These are phyloP conservation scores for Cathartes aura DNA, from an alignment of 2,113 vertebrate genomes.

Conservation along the genomic window DNA sequence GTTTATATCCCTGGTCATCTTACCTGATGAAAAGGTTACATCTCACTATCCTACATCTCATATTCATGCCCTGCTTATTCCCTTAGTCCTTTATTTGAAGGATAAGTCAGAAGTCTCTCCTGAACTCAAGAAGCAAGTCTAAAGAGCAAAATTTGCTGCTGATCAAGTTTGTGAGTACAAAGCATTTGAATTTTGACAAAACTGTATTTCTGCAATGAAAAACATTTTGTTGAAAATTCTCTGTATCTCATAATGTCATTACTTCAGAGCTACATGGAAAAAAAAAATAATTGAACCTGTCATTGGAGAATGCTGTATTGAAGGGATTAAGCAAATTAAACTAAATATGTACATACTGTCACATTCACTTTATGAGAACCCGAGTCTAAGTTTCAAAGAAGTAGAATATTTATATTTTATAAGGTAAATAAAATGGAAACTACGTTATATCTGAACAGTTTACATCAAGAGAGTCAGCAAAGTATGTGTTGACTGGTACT, in stretches of 20 bases:
- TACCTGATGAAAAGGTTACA: not conserved
- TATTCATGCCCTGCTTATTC: not conserved
- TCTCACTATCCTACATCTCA: not conserved
- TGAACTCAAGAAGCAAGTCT: not conserved
- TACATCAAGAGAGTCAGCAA: not conserved
- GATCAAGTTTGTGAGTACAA: not conserved
- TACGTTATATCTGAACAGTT: not conserved
- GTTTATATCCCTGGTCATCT: not conserved
- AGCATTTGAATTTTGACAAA: not conserved
- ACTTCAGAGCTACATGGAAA: not conserved
- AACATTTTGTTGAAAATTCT: not conserved
- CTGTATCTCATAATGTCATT: not conserved
- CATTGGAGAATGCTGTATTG: not conserved
- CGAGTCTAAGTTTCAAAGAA: not conserved
- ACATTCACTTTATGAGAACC: not conserved
- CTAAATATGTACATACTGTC: not conserved
- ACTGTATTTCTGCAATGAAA: not conserved
- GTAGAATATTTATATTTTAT: not conserved
- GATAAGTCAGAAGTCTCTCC: not conserved
- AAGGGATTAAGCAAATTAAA: not conserved
- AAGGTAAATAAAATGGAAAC: not conserved
- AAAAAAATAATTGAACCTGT: not conserved
- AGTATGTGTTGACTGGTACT: not conserved
- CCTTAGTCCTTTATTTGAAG: not conserved
- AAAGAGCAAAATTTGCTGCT: not conserved